A percentile compares a stretch with the other conserved stretches of the same genome.
These are phyloP conservation scores for Agonum fuliginosum DNA, from an alignment of 2,888 invertebrate genomes.

Conservation along the genomic window DNA sequence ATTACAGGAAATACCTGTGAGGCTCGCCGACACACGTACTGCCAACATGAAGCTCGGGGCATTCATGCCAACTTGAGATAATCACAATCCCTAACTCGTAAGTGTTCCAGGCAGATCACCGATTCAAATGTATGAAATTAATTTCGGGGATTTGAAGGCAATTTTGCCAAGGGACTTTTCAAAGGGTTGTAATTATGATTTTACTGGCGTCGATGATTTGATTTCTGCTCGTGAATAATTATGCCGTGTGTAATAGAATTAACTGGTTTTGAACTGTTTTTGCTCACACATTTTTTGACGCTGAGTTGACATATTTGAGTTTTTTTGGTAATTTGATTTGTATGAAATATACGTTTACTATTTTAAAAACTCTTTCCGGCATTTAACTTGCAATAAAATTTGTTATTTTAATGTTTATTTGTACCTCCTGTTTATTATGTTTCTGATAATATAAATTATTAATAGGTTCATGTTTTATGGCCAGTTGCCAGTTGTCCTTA, in stretches of 20 bases:
- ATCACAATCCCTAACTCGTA: slow-evolving; percentile 26
- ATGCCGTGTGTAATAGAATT: slow-evolving; percentile 15
- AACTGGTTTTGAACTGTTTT: slow-evolving; percentile 15
- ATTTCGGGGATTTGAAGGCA: slow-evolving; percentile 10
- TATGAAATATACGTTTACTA: no score
- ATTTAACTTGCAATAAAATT: no score
- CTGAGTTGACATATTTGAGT: no score
- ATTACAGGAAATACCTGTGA: slow-evolving; percentile 41
- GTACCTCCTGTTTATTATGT: no score
- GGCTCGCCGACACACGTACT: slow-evolving; percentile 38
- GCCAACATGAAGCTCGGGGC: slow-evolving; percentile 14
- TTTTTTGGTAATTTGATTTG: no score
- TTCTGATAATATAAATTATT: no score
- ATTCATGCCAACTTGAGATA: slow-evolving; percentile 38
- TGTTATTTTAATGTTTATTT: no score
- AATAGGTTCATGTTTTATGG: no score
- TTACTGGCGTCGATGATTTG: neutral
- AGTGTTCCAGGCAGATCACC: slow-evolving; percentile 24
- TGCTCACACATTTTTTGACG: neutral
- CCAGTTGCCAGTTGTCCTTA: no score
- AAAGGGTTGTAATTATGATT: slow-evolving; percentile 31
- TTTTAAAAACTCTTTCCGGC: no score
- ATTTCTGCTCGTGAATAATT: slow-evolving; percentile 1
- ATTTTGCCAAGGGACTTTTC: slow-evolving; percentile 23
- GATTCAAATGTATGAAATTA: slow-evolving; percentile 36